Evolutionary conservation across 1,140 invertebrate species (phyloP).

Genomic region (Paraescarpia echinospica): DNA sequence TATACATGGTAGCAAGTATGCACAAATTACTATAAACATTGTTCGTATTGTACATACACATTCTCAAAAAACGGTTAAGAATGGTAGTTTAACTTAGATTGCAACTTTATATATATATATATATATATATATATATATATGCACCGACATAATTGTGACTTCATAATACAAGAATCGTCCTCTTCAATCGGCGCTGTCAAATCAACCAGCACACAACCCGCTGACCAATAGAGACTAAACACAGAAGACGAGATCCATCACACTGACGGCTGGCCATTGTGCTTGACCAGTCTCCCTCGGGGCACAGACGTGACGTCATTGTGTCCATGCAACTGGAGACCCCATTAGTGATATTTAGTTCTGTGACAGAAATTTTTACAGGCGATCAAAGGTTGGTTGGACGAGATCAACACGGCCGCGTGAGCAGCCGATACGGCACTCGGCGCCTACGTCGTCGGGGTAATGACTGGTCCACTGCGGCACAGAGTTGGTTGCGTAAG

Average conservation of each 20-base stretch:
- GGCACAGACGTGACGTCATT: not conserved
- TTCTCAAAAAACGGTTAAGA: too few relatives aligned
- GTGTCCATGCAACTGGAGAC: not conserved
- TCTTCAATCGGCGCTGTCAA: not conserved
- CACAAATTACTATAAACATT: too few relatives aligned
- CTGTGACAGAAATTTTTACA: not conserved
- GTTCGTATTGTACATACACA: too few relatives aligned
- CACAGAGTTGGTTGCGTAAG: not conserved
- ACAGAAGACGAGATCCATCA: not conserved
- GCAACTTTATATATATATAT: too few relatives aligned
- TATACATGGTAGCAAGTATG: too few relatives aligned
- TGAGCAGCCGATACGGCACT: not conserved
- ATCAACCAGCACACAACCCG: too few relatives aligned
- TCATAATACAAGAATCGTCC: not conserved
- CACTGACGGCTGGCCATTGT: not conserved
- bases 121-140: too few relatives aligned
- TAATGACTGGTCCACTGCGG: not conserved
- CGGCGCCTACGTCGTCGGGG: too few relatives aligned
- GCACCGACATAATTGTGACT: too few relatives aligned
- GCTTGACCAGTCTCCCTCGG: not conserved
- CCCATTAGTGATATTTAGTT: slow-evolving; percentile 6
- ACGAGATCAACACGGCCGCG: not conserved
- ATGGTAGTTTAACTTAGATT: too few relatives aligned
- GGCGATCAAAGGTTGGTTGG: not conserved
- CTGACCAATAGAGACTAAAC: not conserved